These are phyloP conservation scores for Therioaphis trifolii DNA, from an alignment of 2,888 invertebrate genomes.

Conservation along the genomic window DNA sequence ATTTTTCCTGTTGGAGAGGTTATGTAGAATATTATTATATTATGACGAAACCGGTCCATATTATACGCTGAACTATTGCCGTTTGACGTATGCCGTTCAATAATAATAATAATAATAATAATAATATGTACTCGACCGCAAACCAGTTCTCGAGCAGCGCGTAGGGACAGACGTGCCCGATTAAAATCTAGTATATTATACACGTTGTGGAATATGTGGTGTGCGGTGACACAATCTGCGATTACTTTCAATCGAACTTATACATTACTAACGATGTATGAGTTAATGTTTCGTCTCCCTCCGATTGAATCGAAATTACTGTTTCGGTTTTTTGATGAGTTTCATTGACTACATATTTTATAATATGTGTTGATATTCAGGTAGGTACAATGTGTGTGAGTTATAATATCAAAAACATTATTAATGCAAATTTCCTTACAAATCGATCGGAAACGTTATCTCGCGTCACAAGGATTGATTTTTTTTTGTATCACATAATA, in stretches of 20 bases:
- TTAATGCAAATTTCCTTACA: background rate
- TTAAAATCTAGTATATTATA: background rate
- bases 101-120: too few relatives aligned
- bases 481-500: too few relatives aligned
- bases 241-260: background rate
- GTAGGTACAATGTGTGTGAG: too few relatives aligned
- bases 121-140: too few relatives aligned
- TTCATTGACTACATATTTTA: too few relatives aligned
- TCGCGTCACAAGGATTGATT: background rate
- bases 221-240: background rate
- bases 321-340: background rate
- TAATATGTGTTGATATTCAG: too few relatives aligned
- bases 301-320: background rate
- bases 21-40: slow-evolving; percentile 23
- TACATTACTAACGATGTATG: background rate
- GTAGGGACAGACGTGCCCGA: background rate
- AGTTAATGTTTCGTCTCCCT: background rate
- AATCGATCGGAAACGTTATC: background rate
- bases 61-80: background rate
- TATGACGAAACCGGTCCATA: slow-evolving; percentile 18
- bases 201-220: background rate
- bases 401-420: background rate
- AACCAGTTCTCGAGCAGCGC: background rate
- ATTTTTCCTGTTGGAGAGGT: slow-evolving; percentile 17
- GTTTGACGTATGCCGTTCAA: too few relatives aligned